phyloP scores from a whole-genome alignment of 1,140 invertebrate genomes.

The Orius laevigatus region DNA sequence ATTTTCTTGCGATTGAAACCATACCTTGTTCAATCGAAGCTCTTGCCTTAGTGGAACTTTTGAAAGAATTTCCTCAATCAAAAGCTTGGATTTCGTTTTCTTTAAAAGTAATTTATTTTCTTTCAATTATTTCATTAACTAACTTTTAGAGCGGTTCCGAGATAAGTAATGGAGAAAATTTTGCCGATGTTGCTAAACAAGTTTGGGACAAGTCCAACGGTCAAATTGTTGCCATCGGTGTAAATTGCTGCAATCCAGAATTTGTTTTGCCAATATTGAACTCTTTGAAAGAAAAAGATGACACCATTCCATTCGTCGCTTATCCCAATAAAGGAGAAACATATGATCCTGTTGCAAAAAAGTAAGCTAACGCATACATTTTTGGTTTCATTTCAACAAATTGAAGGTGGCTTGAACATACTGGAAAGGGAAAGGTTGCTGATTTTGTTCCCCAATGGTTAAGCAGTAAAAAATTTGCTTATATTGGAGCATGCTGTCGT shows the following conservation, averaged over 20 bases:
- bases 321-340: conserved; percentile 58
- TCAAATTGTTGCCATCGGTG: conserved; percentile 61
- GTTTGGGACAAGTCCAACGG: conserved; percentile 45
- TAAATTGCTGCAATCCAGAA: conserved; percentile 65
- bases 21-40: conserved; percentile 71
- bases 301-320: conserved; percentile 40
- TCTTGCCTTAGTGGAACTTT: conserved; percentile 54
- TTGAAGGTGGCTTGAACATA: not conserved
- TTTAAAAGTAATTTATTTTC: conserved; percentile 41
- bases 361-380: conserved; percentile 8
- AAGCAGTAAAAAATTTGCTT: not conserved
- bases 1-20: conserved; percentile 76
- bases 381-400: not conserved
- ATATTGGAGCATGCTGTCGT: conserved; percentile 22
- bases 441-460: not conserved
- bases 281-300: conserved; percentile 29
- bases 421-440: not conserved
- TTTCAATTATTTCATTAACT: not conserved
- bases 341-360: conserved; percentile 11
- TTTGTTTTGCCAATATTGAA: conserved; percentile 37
- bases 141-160: conserved; percentile 38
- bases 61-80: conserved; percentile 49
- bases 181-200: conserved; percentile 38
- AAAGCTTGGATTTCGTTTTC: conserved; percentile 77
- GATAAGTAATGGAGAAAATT: conserved; percentile 57